Conservation (phyloP, 2,113 vertebrate species). For the Nestor notabilis region DNA sequence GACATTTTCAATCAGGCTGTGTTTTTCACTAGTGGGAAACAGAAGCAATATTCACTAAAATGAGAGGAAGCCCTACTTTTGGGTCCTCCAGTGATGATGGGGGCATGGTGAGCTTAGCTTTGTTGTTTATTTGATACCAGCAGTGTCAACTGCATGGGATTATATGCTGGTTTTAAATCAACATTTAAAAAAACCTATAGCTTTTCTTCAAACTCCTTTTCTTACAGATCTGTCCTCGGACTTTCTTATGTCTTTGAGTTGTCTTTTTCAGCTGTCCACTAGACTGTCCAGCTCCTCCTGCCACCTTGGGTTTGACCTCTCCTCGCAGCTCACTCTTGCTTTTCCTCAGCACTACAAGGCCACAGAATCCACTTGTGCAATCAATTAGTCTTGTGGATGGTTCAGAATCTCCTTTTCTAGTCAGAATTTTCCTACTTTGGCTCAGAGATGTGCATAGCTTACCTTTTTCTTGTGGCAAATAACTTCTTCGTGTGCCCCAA, state of each 20-base stretch:
- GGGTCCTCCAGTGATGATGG: not conserved
- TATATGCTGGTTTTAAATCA: not conserved
- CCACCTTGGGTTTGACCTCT: not conserved
- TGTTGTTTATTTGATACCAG: not conserved
- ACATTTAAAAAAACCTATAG: not conserved
- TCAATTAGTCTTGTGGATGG: not conserved
- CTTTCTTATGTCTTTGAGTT: not conserved
- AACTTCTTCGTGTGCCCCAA: not conserved
- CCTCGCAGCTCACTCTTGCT: not conserved
- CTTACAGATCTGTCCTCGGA: not conserved
- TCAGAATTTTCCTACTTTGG: not conserved
- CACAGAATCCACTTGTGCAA: not conserved
- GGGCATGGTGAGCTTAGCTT: not conserved
- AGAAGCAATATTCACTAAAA: not conserved
- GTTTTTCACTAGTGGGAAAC: not conserved
- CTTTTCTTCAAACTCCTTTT: not conserved
- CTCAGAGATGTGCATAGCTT: not conserved
- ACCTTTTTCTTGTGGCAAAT: not conserved
- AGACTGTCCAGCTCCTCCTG: not conserved
- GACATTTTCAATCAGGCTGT: not conserved
- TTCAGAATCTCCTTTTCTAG: not conserved
- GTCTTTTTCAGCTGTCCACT: not conserved
- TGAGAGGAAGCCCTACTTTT: not conserved
- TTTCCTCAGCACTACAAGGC: not conserved
- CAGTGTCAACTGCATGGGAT: not conserved